These are phyloP conservation scores for Eulemur albifrons DNA, from an alignment of 2,797 vertebrate species.

Conservation along the genomic window DNA sequence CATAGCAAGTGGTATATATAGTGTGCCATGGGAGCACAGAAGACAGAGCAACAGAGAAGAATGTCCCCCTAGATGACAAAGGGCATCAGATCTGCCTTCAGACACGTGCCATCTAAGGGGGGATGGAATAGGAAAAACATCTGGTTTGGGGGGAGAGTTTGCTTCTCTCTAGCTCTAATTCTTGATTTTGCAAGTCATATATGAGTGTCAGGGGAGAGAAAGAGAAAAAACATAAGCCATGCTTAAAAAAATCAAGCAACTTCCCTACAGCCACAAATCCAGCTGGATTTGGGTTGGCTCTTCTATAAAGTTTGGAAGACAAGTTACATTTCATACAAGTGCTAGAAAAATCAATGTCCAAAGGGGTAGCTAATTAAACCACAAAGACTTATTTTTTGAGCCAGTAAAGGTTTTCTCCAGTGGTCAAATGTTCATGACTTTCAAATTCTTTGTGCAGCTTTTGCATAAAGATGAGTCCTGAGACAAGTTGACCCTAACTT, in stretches of 20 bases:
- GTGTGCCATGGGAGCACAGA: neutral
- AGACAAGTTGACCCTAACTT: conserved; percentile 24
- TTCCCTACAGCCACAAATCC: conserved; percentile 52
- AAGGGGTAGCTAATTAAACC: conserved; percentile 66
- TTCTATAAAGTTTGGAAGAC: conserved; percentile 58
- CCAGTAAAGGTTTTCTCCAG: conserved; percentile 59
- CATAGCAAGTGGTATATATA: neutral
- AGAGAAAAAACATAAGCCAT: neutral
- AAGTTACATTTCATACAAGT: conserved; percentile 41
- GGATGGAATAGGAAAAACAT: neutral
- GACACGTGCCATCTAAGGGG: neutral
- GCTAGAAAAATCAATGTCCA: conserved; percentile 42
- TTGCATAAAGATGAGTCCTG: conserved; percentile 54
- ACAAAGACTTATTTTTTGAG: conserved; percentile 62
- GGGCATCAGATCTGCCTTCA: neutral
- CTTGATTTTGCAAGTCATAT: conserved; percentile 40
- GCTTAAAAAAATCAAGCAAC: conserved; percentile 58
- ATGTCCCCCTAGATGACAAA: neutral
- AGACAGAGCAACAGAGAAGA: neutral
- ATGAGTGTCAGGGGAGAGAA: neutral
- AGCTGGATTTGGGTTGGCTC: conserved; percentile 31
- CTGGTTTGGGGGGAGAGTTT: neutral
- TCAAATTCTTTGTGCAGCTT: conserved; percentile 56
- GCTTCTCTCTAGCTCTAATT: conserved; percentile 30
- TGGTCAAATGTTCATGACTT: conserved; percentile 56